Base-by-base conservation (phyloP, 2,888 invertebrate genomes). In the Drosophila siamana region DNA sequence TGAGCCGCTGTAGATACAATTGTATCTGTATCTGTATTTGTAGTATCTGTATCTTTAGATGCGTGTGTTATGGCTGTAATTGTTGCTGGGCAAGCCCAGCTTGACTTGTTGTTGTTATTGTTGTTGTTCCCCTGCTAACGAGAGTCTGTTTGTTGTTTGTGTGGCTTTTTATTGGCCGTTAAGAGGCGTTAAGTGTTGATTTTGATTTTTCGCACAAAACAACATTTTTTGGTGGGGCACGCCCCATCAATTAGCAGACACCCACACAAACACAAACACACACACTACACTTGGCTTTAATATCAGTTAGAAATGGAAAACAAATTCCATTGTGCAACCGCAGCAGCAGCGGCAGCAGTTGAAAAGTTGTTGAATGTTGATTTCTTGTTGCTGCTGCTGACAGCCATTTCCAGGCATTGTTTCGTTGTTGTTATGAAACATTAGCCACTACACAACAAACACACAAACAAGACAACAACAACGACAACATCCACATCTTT, bases 381-480 rank as follows among this genome's bases (percentile, higher is more conserved):
- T 59, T 66, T 63, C 41, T 48, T 70, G 78, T 73, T 61, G 78
- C 41, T 73, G 73, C 22, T 56, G 72, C 68, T 56, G 76, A 70
- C 84, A 89, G 88, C 67, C 73, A 88, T 88, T 86, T 86, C 76
- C 81, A 86, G 85, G 89, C 85, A 88, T 89, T 89, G 84, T 84
- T 78, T 71, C 64, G 52, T 77, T 88, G 82, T 85, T 85, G 88
- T 89, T 89, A 89, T 89, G 83, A 89, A 83, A 83, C 88, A 75
- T 69, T 79, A 89, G 87, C 69, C 80, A 52, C 75, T 47, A 50
- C 83, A 68, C n/a, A n/a, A n/a, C n/a, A n/a, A n/a, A n/a, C n/a
- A n/a, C n/a, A 57, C 71, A 52, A 13, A 8, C 62, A 51, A 28
- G 71, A 36, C 13, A 30, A 44, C 74, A 52, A 24, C 44, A 48